Percentiles rank a stretch among this genome's conserved stretches.
These are phyloP conservation scores for Oreochromis tanganicae DNA, from an alignment of 2,113 vertebrate species.

Conservation along the genomic window DNA sequence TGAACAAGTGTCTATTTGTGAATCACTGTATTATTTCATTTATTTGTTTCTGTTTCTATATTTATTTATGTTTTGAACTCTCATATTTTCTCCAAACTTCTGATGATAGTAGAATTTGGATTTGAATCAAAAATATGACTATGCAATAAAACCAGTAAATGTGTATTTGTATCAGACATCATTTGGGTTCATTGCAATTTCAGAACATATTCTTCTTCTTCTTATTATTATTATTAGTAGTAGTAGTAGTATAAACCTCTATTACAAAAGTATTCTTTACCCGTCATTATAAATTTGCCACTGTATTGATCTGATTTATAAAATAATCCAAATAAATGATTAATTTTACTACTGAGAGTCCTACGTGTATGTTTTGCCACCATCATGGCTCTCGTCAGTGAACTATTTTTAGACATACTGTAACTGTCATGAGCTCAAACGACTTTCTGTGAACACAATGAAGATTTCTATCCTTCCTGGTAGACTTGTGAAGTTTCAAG, in stretches of 20 bases:
- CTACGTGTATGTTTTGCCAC: neutral
- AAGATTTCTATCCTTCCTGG: neutral
- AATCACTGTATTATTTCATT: neutral
- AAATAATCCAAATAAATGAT: neutral
- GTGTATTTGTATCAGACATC: neutral
- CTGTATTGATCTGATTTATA: neutral
- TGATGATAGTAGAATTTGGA: neutral
- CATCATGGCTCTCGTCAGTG: neutral
- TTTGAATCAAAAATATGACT: neutral
- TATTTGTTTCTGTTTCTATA: neutral
- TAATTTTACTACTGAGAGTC: neutral
- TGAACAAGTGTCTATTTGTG: neutral
- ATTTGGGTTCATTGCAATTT: neutral
- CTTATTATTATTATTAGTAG: fast-evolving
- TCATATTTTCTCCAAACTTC: neutral
- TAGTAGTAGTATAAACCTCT: fast-evolving
- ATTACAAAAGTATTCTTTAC: neutral
- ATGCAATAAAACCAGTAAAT: neutral
- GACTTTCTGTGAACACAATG: neutral
- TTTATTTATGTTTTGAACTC: neutral
- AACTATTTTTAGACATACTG: neutral
- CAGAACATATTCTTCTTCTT: fast-evolving
- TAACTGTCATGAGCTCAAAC: neutral
- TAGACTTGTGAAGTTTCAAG: fast-evolving
- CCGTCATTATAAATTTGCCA: neutral